Percentiles rank a stretch among this genome's conserved stretches.
Conservation (phyloP, 2,797 vertebrate species). For the Helarctos malayanus region DNA sequence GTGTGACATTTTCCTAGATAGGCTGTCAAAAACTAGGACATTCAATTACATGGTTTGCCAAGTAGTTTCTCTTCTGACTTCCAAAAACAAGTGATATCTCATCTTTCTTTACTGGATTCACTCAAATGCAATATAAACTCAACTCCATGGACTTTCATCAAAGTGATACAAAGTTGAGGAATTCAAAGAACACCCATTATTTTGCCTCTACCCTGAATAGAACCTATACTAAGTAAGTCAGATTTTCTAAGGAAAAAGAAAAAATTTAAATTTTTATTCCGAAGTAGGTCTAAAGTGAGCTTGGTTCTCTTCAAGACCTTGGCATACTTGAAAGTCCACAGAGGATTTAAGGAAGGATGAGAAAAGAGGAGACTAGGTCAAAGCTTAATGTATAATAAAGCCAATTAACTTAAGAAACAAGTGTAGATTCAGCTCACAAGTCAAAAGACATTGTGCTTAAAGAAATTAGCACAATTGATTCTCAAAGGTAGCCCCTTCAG, state of each 20-base stretch:
- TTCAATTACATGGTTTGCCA: conserved; percentile 56
- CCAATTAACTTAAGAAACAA: background rate
- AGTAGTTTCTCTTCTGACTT: conserved; percentile 72
- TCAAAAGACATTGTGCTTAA: background rate
- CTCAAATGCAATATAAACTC: conserved; percentile 53
- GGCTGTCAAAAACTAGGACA: conserved; percentile 76
- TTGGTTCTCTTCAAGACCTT: background rate
- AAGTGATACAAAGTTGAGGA: conserved; percentile 41
- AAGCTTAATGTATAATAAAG: background rate
- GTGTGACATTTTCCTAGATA: conserved; percentile 74
- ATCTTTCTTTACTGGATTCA: conserved; percentile 47
- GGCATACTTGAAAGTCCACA: background rate
- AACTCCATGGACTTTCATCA: conserved; percentile 50
- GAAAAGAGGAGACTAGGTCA: background rate
- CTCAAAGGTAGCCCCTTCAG: background rate
- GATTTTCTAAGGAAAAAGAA: conserved; percentile 13
- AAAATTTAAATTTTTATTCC: background rate
- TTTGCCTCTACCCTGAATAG: background rate
- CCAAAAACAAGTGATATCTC: conserved; percentile 63
- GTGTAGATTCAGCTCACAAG: background rate
- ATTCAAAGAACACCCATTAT: conserved; percentile 41
- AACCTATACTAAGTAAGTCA: background rate
- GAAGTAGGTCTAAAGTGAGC: background rate
- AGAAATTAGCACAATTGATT: background rate
- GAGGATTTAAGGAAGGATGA: background rate